phyloP scores from a whole-genome alignment of 1,140 invertebrate genomes.

The Ceratina japonica region DNA sequence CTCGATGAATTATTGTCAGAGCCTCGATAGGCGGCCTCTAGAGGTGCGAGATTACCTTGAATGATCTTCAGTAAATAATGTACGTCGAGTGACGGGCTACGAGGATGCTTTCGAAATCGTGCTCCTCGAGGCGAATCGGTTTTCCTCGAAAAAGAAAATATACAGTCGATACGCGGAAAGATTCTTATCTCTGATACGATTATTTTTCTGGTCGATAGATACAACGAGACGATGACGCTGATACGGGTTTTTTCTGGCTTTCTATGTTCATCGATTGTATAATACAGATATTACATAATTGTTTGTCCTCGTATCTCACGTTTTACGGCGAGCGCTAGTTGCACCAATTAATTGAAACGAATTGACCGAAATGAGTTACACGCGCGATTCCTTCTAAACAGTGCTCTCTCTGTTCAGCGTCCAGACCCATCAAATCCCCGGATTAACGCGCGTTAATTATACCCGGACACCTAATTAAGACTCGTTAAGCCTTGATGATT shows the following conservation, averaged over 20 bases:
- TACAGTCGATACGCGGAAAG: background rate
- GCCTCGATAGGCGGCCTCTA: too few species aligned
- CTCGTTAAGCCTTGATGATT: constrained; percentile 12
- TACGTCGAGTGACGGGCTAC: background rate
- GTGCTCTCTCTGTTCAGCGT: too few species aligned
- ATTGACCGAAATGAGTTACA: background rate
- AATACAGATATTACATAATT: background rate
- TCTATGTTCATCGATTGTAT: background rate
- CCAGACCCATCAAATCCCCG: background rate
- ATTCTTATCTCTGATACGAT: background rate
- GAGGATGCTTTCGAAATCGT: constrained; percentile 22
- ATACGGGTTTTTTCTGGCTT: too few species aligned
- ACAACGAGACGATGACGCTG: too few species aligned
- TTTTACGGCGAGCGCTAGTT: too few species aligned
- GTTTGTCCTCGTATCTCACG: too few species aligned
- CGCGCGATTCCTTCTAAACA: too few species aligned
- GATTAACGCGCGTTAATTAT: constrained; percentile 43
- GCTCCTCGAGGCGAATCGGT: constrained; percentile 16
- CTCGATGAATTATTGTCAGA: constrained; percentile 8
- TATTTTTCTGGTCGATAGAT: too few species aligned
- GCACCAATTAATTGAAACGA: background rate
- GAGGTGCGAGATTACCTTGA: background rate
- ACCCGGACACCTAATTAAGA: constrained; percentile 8
- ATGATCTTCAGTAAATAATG: background rate
- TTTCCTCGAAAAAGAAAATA: background rate